Evolutionary conservation across 2,113 vertebrate species (phyloP), one percentile per base, ranked within the genome.

Genomic region (Galemys pyrenaicus): DNA sequence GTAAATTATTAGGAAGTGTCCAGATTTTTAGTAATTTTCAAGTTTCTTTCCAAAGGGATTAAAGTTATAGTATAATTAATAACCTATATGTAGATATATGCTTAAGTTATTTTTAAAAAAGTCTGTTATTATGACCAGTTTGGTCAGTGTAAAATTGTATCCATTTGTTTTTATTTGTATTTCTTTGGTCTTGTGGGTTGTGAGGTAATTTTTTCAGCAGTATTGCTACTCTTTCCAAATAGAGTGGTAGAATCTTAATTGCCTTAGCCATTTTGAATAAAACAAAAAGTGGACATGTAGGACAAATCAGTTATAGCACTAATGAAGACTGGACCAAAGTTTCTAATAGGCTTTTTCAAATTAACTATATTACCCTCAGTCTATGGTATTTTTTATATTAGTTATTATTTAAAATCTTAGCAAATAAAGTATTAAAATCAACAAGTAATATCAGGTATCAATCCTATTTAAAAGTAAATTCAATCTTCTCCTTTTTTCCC

Each of bases 351-450:
- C 44, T 82, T 56, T 92, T 90, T 71, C 9, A 81, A 44, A 83
- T 86, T 41, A 95, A 51, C 87, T 80, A 3, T 86, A 62, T 90
- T 80, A 12, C 68, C 37, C 60, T 93, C 32, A 64, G 37, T 46
- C 26, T 74, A 4, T 35, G 26, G 24, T 56, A 71, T n/a, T 87
- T 39, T 85, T 87, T 85, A 64, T 85, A 58, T 58, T 65, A 84
- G 37, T 84, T 44, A 35, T 77, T 68, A 64, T 87, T 92, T 92
- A 89, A 86, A 86, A 74, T 39, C 54, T 90, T 87, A 80, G 37
- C 73, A 94, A 96, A 82, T 39, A 86, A 68, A 15, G 20, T 71
- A 17, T 85, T 94, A 91, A 86, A 78, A 16, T 96, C 64, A 95
- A 60, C 90, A 24, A 64, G 16, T 65, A 70, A 39, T 39, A 46